Conservation (phyloP, 2,888 invertebrate species). For the Craniophora ligustri region DNA sequence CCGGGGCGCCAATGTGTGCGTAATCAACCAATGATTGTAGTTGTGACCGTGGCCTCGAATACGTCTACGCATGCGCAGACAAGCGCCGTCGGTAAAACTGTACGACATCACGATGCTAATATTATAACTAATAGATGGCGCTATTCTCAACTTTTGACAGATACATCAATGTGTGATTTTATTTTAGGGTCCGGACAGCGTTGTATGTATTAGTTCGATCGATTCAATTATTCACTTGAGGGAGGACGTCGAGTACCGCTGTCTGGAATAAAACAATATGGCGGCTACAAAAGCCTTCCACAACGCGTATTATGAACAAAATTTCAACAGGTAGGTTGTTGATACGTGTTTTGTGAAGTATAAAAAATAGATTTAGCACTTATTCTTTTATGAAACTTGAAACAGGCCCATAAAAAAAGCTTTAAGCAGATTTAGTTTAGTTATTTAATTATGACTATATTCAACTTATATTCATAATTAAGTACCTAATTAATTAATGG, state of each 20-base stretch:
- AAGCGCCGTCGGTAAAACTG: constrained; percentile 71
- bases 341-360: no score
- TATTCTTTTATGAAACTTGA: no score
- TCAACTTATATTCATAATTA: no score
- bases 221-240: constrained; percentile 34
- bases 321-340: no score
- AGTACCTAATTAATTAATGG: no score
- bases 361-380: no score
- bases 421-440: no score
- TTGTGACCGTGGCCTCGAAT: constrained; percentile 81
- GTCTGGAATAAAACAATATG: constrained; percentile 20
- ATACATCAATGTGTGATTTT: constrained; percentile 13
- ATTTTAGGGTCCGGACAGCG: constrained; percentile 9
- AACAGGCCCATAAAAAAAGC: no score
- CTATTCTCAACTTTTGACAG: constrained; percentile 29
- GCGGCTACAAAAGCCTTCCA: not conserved
- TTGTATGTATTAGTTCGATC: constrained; percentile 4
- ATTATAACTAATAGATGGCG: constrained; percentile 68
- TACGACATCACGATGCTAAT: constrained; percentile 13
- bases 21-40: constrained; percentile 62
- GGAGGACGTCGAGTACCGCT: constrained; percentile 3
- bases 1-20: constrained; percentile 70
- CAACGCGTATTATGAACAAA: no score
- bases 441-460: no score
- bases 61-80: constrained; percentile 76